Conservation (phyloP, 2,888 invertebrate genomes). For the Nomada goodeniana region DNA sequence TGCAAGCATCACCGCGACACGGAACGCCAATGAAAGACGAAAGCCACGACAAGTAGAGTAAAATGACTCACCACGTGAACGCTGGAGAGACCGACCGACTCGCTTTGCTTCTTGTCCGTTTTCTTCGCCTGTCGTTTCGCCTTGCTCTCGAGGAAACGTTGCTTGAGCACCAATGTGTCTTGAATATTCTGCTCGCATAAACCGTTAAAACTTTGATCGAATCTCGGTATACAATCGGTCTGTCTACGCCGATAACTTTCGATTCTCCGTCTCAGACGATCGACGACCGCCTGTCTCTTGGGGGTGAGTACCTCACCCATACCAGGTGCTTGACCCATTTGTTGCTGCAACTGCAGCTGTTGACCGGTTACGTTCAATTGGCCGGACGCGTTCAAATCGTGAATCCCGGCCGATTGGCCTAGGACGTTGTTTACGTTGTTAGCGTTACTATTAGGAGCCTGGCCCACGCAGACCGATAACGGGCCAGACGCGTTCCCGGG, state of each 20-base stretch:
- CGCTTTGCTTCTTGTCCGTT: constrained; percentile 89
- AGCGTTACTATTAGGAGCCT: constrained; percentile 69
- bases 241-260: constrained; percentile 95
- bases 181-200: constrained; percentile 96
- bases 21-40: constrained; percentile 32
- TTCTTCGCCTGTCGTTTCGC: constrained; percentile 94
- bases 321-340: constrained; percentile 84
- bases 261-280: constrained; percentile 92
- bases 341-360: constrained; percentile 82
- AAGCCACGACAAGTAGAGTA: constrained; percentile 42
- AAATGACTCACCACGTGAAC: constrained; percentile 82
- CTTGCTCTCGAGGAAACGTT: constrained; percentile 95
- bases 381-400: constrained; percentile 75
- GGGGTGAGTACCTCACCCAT: constrained; percentile 90
- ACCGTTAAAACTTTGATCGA: constrained; percentile 94
- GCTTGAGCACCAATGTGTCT: constrained; percentile 94
- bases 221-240: constrained; percentile 93
- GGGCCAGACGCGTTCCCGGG: constrained; percentile 85
- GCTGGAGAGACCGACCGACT: constrained; percentile 85
- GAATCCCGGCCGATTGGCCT: constrained; percentile 86
- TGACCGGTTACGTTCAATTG: constrained; percentile 76
- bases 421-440: constrained; percentile 86
- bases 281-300: constrained; percentile 94
- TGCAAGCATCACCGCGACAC: constrained; percentile 20
- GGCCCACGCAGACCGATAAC: constrained; percentile 78